Evolutionary conservation across 2,797 vertebrate species (phyloP), one percentile per base, ranked within the genome.

Genomic region (Nasua narica): DNA sequence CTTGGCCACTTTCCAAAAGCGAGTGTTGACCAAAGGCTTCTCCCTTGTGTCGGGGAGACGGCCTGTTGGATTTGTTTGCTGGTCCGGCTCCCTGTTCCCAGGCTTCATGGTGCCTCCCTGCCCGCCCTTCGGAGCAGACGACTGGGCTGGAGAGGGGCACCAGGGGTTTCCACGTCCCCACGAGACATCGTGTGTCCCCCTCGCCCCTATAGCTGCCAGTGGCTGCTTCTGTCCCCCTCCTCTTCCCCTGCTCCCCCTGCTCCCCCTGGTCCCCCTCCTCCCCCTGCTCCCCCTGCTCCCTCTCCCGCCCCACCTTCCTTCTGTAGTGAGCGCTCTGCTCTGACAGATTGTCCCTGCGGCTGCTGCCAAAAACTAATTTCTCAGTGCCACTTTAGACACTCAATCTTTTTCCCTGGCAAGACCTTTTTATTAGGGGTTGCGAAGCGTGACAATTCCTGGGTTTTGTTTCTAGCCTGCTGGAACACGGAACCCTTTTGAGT

Each of bases 41-140:
- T 78, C 37, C 40, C 62, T 54, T 27, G 18, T 29, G 37, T 1
- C 2, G 58, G 58, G 65, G 69, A 90, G 69, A 54, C 3, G 7
- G 86, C 46, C 82, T 18, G 25, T 40, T n/a, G 62, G 79, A 91
- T 95, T 88, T 92, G 83, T 95, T 46, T 21, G 76, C 87, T 48
- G 70, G 89, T 35, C 46, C 0, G 3, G 86, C 90, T 87, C 82
- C 88, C 67, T 21, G 93, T 78, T 79, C 69, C 67, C 35, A 29
- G 1, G 91, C 87, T 48, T 92, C 46, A 5, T 12, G 21, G 67
- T 52, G 89, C 78, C 81, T 27, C 18, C 52, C 93, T 37, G 65
- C 78, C 2, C 1, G n/a, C n/a, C n/a, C 8, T 0, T 19, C 58
- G 11, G 95, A 93, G 81, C 97, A 96, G 97, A 96, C 96, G 96